Evolutionary conservation across 2,888 invertebrate species (phyloP).

Genomic region (Sialis lutaria): DNA sequence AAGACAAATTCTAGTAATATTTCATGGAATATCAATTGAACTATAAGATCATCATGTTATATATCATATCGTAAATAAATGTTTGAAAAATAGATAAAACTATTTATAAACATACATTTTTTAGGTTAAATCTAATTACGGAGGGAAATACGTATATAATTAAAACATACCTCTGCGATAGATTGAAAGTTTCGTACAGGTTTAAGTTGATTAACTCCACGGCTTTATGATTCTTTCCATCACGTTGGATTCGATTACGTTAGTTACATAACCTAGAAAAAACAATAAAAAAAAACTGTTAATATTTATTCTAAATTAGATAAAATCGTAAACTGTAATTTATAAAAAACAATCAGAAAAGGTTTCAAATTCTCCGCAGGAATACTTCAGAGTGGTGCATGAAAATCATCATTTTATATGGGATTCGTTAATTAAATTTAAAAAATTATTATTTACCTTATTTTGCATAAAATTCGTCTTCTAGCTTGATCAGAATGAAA

Average conservation of each 20-base stretch:
- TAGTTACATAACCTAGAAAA: slow-evolving; percentile 28
- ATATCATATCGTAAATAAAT: no score
- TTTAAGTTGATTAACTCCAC: slow-evolving; percentile 97
- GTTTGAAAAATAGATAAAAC: no score
- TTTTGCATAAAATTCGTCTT: slow-evolving; percentile 85
- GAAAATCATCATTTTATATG: slow-evolving; percentile 20
- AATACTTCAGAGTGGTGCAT: slow-evolving; percentile 25
- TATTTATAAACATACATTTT: no score
- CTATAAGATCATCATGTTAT: neutral
- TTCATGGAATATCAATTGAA: neutral
- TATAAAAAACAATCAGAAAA: slow-evolving; percentile 11
- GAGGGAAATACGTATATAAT: no score
- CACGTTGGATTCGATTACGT: slow-evolving; percentile 94
- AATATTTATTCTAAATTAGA: neutral
- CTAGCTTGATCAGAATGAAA: slow-evolving; percentile 97
- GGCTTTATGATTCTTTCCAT: slow-evolving; percentile 98
- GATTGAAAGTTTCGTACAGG: slow-evolving; percentile 88
- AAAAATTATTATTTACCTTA: slow-evolving; percentile 40
- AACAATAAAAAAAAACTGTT: no score
- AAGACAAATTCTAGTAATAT: no score
- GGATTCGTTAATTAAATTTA: neutral
- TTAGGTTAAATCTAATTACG: no score
- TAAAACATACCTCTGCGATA: slow-evolving; percentile 96
- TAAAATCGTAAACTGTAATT: neutral
- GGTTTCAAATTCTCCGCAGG: slow-evolving; percentile 16